These are phyloP conservation scores for Diadumene lineata DNA, from an alignment of 92 coral and sea anemone species.

Conservation along the genomic window DNA sequence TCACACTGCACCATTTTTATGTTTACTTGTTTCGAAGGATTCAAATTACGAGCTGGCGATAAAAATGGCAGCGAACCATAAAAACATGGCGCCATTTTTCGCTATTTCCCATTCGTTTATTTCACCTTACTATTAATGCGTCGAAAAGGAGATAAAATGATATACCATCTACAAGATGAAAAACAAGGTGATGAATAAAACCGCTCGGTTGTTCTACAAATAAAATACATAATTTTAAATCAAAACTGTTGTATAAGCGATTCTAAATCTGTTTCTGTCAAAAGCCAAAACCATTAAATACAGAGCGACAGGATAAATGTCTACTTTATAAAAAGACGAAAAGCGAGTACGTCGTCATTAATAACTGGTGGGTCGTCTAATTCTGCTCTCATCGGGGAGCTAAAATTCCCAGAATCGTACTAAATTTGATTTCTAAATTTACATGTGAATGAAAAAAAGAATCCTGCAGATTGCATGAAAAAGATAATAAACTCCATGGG, in stretches of 20 bases:
- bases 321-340: background rate
- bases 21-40: conserved; percentile 30
- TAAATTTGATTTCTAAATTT: background rate
- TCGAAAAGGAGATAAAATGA: no score
- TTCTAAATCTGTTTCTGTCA: background rate
- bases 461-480: background rate
- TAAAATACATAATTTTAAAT: no score
- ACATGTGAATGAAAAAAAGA: background rate
- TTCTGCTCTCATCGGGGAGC: background rate
- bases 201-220: no score
- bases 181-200: no score
- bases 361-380: background rate
- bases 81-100: background rate
- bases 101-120: background rate
- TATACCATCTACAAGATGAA: no score
- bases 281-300: background rate
- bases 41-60: conserved; percentile 12
- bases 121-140: no score
- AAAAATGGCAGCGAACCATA: conserved; percentile 15
- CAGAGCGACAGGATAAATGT: background rate
- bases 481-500: background rate
- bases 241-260: no score
- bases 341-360: background rate
- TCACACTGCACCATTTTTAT: conserved; percentile 13
- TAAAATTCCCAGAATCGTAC: background rate